These are phyloP conservation scores for Junonia oenone DNA, from an alignment of 2,888 invertebrate genomes.

Conservation along the genomic window DNA sequence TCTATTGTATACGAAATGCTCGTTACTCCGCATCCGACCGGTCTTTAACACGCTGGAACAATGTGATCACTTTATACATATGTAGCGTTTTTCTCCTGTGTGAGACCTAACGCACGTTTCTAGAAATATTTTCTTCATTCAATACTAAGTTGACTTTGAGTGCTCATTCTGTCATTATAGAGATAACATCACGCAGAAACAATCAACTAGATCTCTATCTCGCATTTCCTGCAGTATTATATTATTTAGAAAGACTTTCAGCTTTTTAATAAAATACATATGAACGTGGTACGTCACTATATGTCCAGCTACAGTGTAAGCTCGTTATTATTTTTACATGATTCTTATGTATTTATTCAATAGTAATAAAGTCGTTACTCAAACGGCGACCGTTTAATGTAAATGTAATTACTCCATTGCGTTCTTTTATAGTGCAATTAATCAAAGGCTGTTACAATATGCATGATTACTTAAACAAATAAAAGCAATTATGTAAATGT, in stretches of 20 bases:
- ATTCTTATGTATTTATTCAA: slow-evolving; percentile 30
- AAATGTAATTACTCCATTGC: slow-evolving; percentile 34
- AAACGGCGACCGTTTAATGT: slow-evolving; percentile 29
- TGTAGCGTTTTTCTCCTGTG: slow-evolving; percentile 46
- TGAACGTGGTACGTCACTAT: neutral
- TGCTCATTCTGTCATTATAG: neutral
- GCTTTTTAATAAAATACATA: neutral
- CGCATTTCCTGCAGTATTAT: neutral
- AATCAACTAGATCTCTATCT: neutral
- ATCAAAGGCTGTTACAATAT: slow-evolving; percentile 32
- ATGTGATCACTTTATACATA: slow-evolving; percentile 75
- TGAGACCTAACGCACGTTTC: slow-evolving; percentile 23
- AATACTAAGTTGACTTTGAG: neutral
- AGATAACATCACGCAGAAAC: neutral
- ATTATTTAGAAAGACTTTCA: neutral
- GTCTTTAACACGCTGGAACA: slow-evolving; percentile 75
- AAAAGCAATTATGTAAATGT: slow-evolving; percentile 60
- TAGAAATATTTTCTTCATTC: slow-evolving; percentile 3
- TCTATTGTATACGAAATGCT: slow-evolving; percentile 78
- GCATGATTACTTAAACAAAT: slow-evolving; percentile 37
- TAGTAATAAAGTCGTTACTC: slow-evolving; percentile 31
- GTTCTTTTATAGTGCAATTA: slow-evolving; percentile 33
- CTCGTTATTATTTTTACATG: slow-evolving; percentile 11
- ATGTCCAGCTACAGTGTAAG: neutral
- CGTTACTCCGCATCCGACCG: slow-evolving; percentile 69